phyloP scores from a whole-genome alignment of 2,797 vertebrate genomes.

The Ctenopoma kingsleyae region DNA sequence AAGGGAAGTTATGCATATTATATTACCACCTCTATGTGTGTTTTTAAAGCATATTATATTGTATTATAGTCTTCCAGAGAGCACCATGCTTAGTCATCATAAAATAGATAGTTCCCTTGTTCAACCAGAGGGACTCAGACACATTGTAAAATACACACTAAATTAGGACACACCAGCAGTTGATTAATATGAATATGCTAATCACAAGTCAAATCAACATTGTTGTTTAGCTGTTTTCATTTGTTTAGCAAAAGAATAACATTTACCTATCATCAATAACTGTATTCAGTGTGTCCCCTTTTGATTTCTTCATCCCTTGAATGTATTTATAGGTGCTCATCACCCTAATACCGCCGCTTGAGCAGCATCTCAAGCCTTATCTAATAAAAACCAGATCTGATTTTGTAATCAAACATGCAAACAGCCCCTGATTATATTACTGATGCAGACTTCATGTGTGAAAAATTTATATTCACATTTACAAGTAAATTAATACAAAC shows the following conservation, averaged over 20 bases:
- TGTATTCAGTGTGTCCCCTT: conserved; percentile 35
- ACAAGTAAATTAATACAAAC: neutral
- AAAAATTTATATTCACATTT: neutral
- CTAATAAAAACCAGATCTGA: conserved; percentile 32
- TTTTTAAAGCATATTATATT: neutral
- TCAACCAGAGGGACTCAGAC: neutral
- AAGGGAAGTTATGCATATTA: neutral
- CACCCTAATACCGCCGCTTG: conserved; percentile 17
- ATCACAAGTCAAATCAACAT: conserved; percentile 48
- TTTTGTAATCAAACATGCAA: conserved; percentile 45
- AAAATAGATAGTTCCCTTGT: conserved; percentile 1
- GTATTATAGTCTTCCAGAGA: neutral
- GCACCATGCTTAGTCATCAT: conserved; percentile 8
- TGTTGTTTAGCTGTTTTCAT: conserved; percentile 18
- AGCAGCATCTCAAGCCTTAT: conserved; percentile 5
- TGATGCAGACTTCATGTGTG: conserved; percentile 1
- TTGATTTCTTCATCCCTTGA: conserved; percentile 11
- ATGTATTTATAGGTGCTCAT: conserved; percentile 19
- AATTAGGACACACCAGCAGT: conserved; percentile 20
- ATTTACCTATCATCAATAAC: conserved; percentile 32
- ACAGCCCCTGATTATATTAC: conserved; percentile 13
- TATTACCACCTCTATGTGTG: neutral
- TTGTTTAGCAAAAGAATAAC: conserved; percentile 48
- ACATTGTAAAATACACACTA: conserved; percentile 20
- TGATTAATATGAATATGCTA: conserved; percentile 49